Conservation (phyloP, 2,113 vertebrate genomes). For the Tetrao urogallus region DNA sequence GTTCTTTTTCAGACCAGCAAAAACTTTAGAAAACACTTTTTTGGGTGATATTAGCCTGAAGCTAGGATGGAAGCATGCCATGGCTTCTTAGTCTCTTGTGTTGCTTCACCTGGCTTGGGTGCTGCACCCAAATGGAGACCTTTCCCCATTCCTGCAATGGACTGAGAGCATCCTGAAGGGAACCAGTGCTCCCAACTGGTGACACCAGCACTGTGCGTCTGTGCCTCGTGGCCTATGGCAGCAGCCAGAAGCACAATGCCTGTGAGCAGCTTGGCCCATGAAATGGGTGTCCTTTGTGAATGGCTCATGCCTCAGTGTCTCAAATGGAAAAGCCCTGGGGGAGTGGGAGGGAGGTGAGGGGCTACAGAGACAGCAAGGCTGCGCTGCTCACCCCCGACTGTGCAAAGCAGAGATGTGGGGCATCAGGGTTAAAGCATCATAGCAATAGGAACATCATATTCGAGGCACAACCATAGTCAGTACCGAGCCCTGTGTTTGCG, state of each 20-base stretch:
- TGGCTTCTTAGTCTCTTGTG: neutral
- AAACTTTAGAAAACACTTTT: neutral
- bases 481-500: neutral
- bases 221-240: neutral
- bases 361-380: neutral
- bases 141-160: rapidly evolving
- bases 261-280: neutral
- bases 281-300: neutral
- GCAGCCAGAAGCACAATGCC: neutral
- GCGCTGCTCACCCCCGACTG: neutral
- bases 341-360: neutral
- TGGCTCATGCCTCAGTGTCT: neutral
- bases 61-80: neutral
- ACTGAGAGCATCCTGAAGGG: neutral
- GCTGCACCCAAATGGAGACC: neutral
- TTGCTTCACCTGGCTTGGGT: neutral
- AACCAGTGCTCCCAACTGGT: neutral
- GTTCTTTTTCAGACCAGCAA: neutral
- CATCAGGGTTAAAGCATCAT: neutral
- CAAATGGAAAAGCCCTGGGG: rapidly evolving
- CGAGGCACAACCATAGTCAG: neutral
- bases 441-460: neutral
- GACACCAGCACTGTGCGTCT: rapidly evolving
- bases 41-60: neutral
- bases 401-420: neutral